phyloP scores from a whole-genome alignment of 1,140 invertebrate genomes.

The Apolygus lucorum region DNA sequence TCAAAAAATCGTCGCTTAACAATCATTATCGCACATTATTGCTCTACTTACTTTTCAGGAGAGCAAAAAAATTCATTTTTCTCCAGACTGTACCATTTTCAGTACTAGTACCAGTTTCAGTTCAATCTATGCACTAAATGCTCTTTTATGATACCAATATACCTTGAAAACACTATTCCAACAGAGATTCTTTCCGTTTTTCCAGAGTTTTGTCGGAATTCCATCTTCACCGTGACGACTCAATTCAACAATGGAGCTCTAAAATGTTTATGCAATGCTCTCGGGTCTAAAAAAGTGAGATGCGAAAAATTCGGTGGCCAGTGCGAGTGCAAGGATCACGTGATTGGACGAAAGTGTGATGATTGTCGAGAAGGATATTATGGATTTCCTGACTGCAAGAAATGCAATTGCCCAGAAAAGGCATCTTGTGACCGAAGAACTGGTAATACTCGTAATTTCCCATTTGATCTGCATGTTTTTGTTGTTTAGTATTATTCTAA shows the following conservation, averaged over 20 bases:
- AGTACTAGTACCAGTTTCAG: too few species aligned
- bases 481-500: too few species aligned
- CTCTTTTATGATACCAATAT: too few species aligned
- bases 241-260: slow-evolving; percentile 91
- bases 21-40: too few species aligned
- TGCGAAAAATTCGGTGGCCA: slow-evolving; percentile 91
- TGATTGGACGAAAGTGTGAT: slow-evolving; percentile 87
- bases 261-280: slow-evolving; percentile 79
- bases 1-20: too few species aligned
- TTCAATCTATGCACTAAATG: too few species aligned
- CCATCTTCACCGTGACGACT: slow-evolving; percentile 86
- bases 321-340: slow-evolving; percentile 84
- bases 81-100: too few species aligned
- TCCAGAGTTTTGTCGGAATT: slow-evolving; percentile 73
- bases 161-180: too few species aligned
- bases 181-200: too few species aligned
- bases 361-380: slow-evolving; percentile 85
- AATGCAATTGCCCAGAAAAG: slow-evolving; percentile 73
- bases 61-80: too few species aligned
- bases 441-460: slow-evolving; percentile 38
- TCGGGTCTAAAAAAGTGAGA: slow-evolving; percentile 79
- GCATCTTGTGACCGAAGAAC: slow-evolving; percentile 68
- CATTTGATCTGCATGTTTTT: not conserved
- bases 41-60: too few species aligned
- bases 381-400: slow-evolving; percentile 89